Percentiles rank a stretch among this genome's conserved stretches.
Conservation (phyloP, 2,888 invertebrate species). For the Trissolcus brochymenae region DNA sequence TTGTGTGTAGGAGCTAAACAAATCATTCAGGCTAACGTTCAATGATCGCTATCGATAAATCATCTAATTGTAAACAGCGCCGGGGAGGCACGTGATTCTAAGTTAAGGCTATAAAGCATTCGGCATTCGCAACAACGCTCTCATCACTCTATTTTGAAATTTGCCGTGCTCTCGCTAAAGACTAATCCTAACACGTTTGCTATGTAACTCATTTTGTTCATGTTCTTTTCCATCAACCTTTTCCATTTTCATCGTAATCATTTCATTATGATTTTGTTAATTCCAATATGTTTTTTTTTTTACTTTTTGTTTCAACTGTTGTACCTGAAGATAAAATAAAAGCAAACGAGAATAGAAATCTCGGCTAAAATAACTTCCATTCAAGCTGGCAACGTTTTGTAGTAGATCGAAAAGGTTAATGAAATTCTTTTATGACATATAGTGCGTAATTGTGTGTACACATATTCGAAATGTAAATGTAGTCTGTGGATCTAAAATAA, state of each 20-base stretch:
- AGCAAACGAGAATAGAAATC: not conserved
- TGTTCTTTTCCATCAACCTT: slow-evolving; percentile 33
- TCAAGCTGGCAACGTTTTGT: not conserved
- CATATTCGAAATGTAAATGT: slow-evolving; percentile 15
- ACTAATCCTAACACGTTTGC: slow-evolving; percentile 53
- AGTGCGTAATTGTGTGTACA: slow-evolving; percentile 31
- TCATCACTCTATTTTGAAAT: slow-evolving; percentile 61
- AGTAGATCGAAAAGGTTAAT: slow-evolving; percentile 28
- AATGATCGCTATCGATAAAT: slow-evolving; percentile 54
- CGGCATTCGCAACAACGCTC: slow-evolving; percentile 70
- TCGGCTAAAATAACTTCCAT: not conserved
- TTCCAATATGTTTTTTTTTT: no score
- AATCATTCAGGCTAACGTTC: slow-evolving; percentile 59
- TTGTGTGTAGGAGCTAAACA: slow-evolving; percentile 54
- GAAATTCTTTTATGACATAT: slow-evolving; percentile 2
- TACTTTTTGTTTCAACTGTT: not conserved
- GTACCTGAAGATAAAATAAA: not conserved
- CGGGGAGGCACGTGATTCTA: slow-evolving; percentile 59
- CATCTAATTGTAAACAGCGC: slow-evolving; percentile 54
- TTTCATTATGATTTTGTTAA: not conserved
- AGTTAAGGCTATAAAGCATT: slow-evolving; percentile 68
- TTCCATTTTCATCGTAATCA: slow-evolving; percentile 5
- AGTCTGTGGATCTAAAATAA: slow-evolving; percentile 14
- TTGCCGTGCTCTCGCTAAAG: slow-evolving; percentile 60
- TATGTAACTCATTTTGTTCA: slow-evolving; percentile 34